Percentiles rank a stretch among this genome's conserved stretches.
phyloP scores from a whole-genome alignment of 2,113 vertebrate species.

The Siniperca knerii region DNA sequence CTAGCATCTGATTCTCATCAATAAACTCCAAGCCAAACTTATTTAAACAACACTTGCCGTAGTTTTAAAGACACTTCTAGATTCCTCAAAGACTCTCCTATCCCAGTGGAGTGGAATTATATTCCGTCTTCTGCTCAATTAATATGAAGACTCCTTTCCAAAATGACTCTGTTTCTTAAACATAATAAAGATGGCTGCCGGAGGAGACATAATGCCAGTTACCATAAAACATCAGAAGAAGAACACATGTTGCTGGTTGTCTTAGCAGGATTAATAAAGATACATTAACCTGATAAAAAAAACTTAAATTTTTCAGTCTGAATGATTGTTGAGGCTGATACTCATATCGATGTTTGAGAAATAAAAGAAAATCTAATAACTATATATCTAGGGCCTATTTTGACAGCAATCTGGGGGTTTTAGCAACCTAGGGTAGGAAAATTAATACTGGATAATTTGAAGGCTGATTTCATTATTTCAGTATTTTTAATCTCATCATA shows the following conservation, averaged over 20 bases:
- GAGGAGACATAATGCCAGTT: not conserved
- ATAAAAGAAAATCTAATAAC: too few relatives aligned
- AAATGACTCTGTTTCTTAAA: too few relatives aligned
- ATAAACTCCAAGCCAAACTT: not conserved
- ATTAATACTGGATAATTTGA: too few relatives aligned
- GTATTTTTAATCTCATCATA: too few relatives aligned
- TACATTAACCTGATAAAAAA: not conserved
- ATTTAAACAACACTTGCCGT: not conserved
- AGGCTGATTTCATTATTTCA: too few relatives aligned
- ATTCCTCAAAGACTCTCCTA: not conserved
- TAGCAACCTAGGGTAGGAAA: too few relatives aligned
- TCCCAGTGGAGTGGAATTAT: not conserved
- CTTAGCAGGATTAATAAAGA: too few relatives aligned
- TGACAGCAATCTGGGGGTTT: too few relatives aligned
- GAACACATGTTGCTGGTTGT: not conserved
- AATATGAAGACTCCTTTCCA: not conserved
- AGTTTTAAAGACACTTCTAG: not conserved
- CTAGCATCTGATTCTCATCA: not conserved
- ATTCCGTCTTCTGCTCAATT: not conserved
- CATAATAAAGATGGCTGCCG: not conserved
- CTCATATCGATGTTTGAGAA: too few relatives aligned
- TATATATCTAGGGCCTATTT: too few relatives aligned
- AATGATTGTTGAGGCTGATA: not conserved
- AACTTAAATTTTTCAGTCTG: not conserved
- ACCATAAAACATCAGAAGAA: not conserved